Percentiles rank a stretch among this genome's conserved stretches.
Conservation (phyloP, 1,140 invertebrate species). For the Magallana gigas region DNA sequence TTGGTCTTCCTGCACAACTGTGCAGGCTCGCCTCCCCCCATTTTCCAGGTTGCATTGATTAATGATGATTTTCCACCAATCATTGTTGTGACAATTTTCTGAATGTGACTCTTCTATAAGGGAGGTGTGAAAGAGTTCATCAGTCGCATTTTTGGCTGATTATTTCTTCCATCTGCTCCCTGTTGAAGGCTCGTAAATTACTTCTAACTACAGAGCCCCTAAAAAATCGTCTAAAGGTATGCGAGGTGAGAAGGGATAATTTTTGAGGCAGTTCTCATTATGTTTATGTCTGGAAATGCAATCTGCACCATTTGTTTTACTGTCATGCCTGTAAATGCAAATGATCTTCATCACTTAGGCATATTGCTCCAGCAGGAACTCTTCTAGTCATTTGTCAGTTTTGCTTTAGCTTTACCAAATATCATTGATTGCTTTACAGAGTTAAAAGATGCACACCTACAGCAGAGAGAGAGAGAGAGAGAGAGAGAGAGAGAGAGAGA, state of each 20-base stretch:
- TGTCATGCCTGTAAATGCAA: conserved; percentile 1
- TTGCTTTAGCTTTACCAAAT: not conserved
- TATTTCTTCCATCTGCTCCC: conserved; percentile 25
- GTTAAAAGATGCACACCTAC: not conserved
- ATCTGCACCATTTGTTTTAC: conserved; percentile 32
- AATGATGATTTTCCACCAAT: not conserved
- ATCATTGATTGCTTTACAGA: not conserved
- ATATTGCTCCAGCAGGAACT: not conserved
- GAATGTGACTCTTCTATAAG: not conserved
- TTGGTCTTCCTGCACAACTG: conserved; percentile 6
- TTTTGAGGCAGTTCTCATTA: conserved; percentile 2
- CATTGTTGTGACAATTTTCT: conserved; percentile 33
- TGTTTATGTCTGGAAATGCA: conserved; percentile 23
- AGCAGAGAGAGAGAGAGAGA: conserved; percentile 3
- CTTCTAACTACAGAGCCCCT: not conserved
- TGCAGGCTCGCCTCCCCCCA: conserved; percentile 3
- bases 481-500: not conserved
- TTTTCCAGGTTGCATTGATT: conserved; percentile 25
- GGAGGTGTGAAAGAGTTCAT: conserved; percentile 26
- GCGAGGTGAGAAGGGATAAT: conserved; percentile 23
- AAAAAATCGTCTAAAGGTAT: conserved; percentile 19
- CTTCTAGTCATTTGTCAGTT: conserved; percentile 6
- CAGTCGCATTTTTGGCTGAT: conserved; percentile 21
- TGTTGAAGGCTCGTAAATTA: conserved; percentile 21
- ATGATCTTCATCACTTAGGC: conserved; percentile 8